Evolutionary conservation across 2,797 vertebrate genomes (phyloP), one percentile per base, ranked within the genome.

Genomic region (Agapornis canus): DNA sequence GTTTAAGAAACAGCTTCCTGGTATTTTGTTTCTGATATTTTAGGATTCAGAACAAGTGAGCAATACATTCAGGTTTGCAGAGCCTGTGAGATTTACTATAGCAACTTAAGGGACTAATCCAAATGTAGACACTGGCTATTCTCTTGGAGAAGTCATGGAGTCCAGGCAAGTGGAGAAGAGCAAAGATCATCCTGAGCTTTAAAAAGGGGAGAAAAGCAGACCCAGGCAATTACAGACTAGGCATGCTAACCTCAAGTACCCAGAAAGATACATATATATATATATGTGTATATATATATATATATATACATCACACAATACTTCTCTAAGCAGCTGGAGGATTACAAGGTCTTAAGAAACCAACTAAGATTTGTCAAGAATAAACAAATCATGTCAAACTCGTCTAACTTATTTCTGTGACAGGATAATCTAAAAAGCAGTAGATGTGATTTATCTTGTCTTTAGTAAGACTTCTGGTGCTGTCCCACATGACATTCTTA

Each of bases 341-440:
- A 96, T 93, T 94, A 93, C 70, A 70, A 68, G 52, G 68, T 52
- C 79, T 95, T 92, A 60, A 52, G 84, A 93, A 96, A 87, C 48
- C 51, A 93, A 57, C 64, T 31, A 71, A 77, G 82, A 85, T 91
- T 92, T 93, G 79, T 91, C 86, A 94, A 80, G 84, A 93, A 94
- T 73, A 96, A 96, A 92, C 82, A 96, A 95, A 89, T 77, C 83
- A 80, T 16, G 48, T 87, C 94, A 82, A 80, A 60, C 8, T 43
- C 6, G 0, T 65, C 82, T 77, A 63, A 93, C 87, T 77, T 65
- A 80, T 93, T 96, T 87, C 82, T 68, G 48, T 91, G 92, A 69
- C 64, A 80, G 63, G 54, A 80, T 87, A 96, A 95, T 85, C 84
- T 91, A 92, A 77, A 51, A 89, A 93, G 54, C 20, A 64, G 84